A percentile compares a stretch with the other conserved stretches of the same genome.
Conservation (phyloP, 2,888 invertebrate species). For the Subacronicta megacephala region DNA sequence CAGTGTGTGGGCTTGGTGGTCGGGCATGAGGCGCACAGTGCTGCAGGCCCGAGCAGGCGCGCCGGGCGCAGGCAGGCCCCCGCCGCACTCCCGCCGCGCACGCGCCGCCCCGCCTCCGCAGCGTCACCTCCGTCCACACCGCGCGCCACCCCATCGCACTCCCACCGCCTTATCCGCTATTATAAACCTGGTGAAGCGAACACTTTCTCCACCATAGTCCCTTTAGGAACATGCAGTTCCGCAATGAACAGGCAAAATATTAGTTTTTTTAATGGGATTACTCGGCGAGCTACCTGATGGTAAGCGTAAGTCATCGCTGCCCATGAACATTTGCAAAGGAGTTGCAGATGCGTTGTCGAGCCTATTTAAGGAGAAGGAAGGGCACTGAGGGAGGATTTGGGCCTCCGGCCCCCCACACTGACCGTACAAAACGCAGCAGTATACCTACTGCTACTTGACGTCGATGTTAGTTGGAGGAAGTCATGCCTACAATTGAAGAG, state of each 20-base stretch:
- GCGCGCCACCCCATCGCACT: conserved; percentile 98
- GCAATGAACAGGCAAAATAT: neutral
- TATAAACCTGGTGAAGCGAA: conserved; percentile 92
- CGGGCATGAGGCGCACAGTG: conserved; percentile 93
- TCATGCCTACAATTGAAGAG: too few species aligned
- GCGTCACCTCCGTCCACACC: conserved; percentile 97
- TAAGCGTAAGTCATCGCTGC: too few species aligned
- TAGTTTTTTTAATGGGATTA: too few species aligned
- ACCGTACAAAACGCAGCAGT: too few species aligned
- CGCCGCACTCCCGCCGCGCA: conserved; percentile 67
- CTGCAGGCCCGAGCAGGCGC: conserved; percentile 82
- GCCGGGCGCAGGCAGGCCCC: conserved; percentile 77
- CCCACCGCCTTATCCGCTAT: conserved; percentile 98
- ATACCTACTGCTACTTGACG: too few species aligned
- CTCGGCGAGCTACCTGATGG: too few species aligned
- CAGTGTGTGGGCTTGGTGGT: conserved; percentile 92
- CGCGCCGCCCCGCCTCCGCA: conserved; percentile 85
- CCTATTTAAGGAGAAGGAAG: too few species aligned
- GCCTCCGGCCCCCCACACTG: too few species aligned
- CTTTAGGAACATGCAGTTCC: neutral
- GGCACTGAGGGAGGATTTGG: too few species aligned
- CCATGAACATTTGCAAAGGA: too few species aligned
- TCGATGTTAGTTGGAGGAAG: too few species aligned
- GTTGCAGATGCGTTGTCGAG: too few species aligned
- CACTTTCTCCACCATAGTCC: conserved; percentile 3